phyloP scores from a whole-genome alignment of 1,140 invertebrate species.

The Lucilia sericata region DNA sequence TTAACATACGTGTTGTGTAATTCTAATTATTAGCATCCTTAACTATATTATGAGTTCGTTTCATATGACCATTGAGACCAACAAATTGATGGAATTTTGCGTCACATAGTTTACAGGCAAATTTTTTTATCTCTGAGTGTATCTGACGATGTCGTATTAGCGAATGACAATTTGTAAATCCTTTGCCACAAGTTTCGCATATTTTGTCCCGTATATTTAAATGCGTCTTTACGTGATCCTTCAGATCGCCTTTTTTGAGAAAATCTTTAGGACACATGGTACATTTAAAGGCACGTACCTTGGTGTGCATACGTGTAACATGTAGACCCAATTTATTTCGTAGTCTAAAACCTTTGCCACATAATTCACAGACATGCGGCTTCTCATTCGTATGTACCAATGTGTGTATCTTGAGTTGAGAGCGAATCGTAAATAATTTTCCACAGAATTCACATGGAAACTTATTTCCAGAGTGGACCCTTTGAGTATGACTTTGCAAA shows the following conservation, averaged over 20 bases:
- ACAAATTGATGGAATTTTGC: conserved; percentile 62
- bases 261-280: conserved; percentile 64
- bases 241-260: conserved; percentile 55
- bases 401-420: conserved; percentile 55
- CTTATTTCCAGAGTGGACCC: conserved; percentile 55
- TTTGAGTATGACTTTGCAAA: conserved; percentile 52
- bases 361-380: conserved; percentile 59
- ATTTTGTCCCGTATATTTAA: conserved; percentile 64
- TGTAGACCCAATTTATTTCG: conserved; percentile 57
- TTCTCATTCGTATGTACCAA: conserved; percentile 58
- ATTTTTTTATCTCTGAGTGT: conserved; percentile 61
- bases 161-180: conserved; percentile 59
- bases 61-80: conserved; percentile 63
- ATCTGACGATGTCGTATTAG: conserved; percentile 63
- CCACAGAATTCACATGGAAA: conserved; percentile 57
- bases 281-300: conserved; percentile 61
- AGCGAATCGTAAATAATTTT: conserved; percentile 54
- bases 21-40: not conserved
- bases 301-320: conserved; percentile 58
- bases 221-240: conserved; percentile 61
- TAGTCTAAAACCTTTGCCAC: conserved; percentile 59
- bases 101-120: conserved; percentile 61
- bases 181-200: conserved; percentile 60
- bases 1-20: no score
- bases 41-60: conserved; percentile 57